Conservation (phyloP, 2,113 vertebrate species). For the Athene noctua region DNA sequence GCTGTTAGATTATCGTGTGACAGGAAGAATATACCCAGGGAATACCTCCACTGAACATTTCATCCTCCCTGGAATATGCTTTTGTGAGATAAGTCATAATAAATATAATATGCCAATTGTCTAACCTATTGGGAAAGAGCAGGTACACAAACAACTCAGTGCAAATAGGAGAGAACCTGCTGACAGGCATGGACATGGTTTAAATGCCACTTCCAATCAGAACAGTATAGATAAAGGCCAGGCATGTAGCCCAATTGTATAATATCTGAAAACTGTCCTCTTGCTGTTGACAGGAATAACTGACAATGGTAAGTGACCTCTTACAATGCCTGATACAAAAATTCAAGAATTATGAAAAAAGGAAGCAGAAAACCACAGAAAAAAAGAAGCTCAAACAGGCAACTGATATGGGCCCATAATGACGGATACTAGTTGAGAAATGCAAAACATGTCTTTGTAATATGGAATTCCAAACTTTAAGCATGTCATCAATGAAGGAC, state of each 20-base stretch:
- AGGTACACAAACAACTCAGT: not conserved
- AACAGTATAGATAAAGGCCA: not conserved
- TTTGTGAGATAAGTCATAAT: constrained; percentile 18
- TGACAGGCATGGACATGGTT: not conserved
- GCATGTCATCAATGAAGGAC: not conserved
- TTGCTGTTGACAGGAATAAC: not conserved
- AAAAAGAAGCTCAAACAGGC: not conserved
- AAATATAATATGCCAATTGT: not conserved
- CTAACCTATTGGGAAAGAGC: not conserved
- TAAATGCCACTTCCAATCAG: not conserved
- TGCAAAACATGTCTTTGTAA: not conserved
- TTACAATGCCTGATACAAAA: constrained; percentile 48
- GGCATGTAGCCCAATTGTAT: not conserved
- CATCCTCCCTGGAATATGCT: constrained; percentile 1
- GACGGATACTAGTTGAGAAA: not conserved
- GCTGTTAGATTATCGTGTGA: not conserved
- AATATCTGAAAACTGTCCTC: not conserved
- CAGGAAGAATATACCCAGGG: not conserved
- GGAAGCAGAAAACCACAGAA: not conserved
- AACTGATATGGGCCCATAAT: not conserved
- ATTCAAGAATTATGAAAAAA: constrained; percentile 29
- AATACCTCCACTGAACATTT: not conserved
- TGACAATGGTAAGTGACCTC: constrained; percentile 53
- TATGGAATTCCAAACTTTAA: not conserved
- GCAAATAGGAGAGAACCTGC: not conserved